Conservation (phyloP, 2,888 invertebrate genomes). For the Agrochola litura region DNA sequence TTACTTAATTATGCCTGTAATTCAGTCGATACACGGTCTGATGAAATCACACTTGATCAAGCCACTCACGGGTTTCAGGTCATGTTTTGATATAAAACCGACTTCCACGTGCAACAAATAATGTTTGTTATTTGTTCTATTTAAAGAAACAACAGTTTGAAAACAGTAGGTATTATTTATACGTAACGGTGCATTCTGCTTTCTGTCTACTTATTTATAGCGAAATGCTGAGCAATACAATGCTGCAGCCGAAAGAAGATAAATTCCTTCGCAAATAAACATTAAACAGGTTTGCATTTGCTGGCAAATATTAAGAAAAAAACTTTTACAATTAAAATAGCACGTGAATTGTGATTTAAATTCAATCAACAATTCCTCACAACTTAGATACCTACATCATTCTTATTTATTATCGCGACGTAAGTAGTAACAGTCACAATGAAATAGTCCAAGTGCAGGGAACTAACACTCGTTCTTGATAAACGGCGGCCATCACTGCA, state of each 20-base stretch:
- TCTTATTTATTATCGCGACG: slow-evolving; percentile 43
- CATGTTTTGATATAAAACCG: slow-evolving; percentile 60
- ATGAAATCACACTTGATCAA: slow-evolving; percentile 46
- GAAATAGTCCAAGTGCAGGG: slow-evolving; percentile 83
- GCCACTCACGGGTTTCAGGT: slow-evolving; percentile 51
- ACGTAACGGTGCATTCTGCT: slow-evolving; percentile 64
- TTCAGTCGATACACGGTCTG: slow-evolving; percentile 39
- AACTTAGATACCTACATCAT: slow-evolving; percentile 12
- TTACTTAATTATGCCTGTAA: slow-evolving; percentile 59
- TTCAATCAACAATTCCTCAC: slow-evolving; percentile 21
- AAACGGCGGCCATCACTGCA: slow-evolving; percentile 90
- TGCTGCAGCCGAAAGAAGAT: slow-evolving; percentile 41
- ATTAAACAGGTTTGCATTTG: slow-evolving; percentile 3
- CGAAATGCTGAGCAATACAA: slow-evolving; percentile 48
- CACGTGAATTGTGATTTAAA: not conserved
- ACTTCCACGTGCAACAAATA: slow-evolving; percentile 59
- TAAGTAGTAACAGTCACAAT: slow-evolving; percentile 56
- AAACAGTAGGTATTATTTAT: slow-evolving; percentile 62
- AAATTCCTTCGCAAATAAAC: slow-evolving; percentile 38
- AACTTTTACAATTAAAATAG: not conserved
- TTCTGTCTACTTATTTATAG: slow-evolving; percentile 66
- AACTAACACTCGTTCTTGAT: slow-evolving; percentile 85
- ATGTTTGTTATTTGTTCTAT: slow-evolving; percentile 66
- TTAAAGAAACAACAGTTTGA: slow-evolving; percentile 59
- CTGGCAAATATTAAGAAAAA: not conserved